Conservation (phyloP, 2,113 vertebrate genomes). For the Desmodus rotundus region DNA sequence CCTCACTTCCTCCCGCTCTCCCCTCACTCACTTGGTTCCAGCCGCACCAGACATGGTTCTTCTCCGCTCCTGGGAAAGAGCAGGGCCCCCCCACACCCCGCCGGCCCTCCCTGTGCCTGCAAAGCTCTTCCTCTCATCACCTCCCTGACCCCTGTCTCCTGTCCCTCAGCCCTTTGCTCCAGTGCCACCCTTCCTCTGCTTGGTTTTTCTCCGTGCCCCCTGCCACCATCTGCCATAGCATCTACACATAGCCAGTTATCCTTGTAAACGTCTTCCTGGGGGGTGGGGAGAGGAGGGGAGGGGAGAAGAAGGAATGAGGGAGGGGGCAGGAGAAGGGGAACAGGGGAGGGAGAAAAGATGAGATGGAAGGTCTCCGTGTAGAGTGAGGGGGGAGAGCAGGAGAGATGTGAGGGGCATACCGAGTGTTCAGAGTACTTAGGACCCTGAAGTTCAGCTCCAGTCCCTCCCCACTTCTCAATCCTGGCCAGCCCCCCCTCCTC, state of each 20-base stretch:
- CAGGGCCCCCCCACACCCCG: fast-evolving
- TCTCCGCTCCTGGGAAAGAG: background rate
- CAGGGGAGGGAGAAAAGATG: background rate
- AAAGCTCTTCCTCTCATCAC: background rate
- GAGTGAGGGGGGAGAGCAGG: background rate
- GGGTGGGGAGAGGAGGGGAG: too few species aligned
- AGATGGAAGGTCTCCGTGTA: background rate
- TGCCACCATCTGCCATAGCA: background rate
- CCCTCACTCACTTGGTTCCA: background rate
- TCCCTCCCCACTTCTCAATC: background rate
- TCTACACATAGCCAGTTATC: background rate
- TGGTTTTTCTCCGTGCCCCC: background rate
- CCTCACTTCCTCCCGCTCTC: background rate
- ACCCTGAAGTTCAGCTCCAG: background rate
- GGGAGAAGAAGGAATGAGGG: background rate
- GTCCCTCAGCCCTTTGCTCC: background rate
- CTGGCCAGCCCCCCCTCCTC: too few species aligned
- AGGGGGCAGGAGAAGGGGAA: too few species aligned
- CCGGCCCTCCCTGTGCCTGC: background rate
- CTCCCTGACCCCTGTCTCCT: background rate
- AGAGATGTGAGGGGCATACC: background rate
- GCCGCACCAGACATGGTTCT: background rate
- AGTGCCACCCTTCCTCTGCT: background rate
- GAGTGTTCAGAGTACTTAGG: background rate
- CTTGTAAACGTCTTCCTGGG: background rate